Base-by-base conservation (phyloP, 2,888 invertebrate genomes). In the Argynnis bischoffii region DNA sequence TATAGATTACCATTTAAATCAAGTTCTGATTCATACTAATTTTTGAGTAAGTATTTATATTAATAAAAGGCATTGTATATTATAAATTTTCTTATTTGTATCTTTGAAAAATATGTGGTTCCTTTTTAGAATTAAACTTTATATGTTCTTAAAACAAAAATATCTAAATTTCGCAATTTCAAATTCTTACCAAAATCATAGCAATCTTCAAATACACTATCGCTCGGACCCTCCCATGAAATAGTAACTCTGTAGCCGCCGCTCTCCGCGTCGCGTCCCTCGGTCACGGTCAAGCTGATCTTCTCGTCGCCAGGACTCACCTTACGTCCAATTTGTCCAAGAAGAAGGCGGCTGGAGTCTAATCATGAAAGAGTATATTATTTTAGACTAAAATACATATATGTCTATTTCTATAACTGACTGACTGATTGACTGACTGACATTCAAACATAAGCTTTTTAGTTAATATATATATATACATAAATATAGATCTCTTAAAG, bases 201-300 rank as follows among this genome's bases (percentile, higher is more conserved):
- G 75, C 94, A 94, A 78, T 94, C 94, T 70, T 89, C 87, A 61
- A 92, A 91, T 5, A 89, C 80, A 1, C 75, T 74, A 59, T 90
- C 88, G 15, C 81, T 79, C 8, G 91, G 90, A 1, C 92, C 92
- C 15, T 88, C 85, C 92, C 92, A 92, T 51, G 75, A 61, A 53
- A 92, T 75, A 31, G 81, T 78, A 53, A 92, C 72, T 69, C 78
- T 86, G 77, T 80, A 83, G 0, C 86, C 90, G 1, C 83, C 84
- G 31, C 79, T 82, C 26, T 72, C 76, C 5, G 76, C 80, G 21
- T 89, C 86, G 8, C 76, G 78, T 0, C 69, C 47, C 1, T 79
- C 72, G 13, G 75, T 73, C 57, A 87, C 48, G n/a, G 80, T 75
- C 74, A 90, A 87, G 26, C 72, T 77, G 5, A 91, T 86, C 1